Conservation (phyloP, 1,140 invertebrate genomes). For the Calosoma granatense region DNA sequence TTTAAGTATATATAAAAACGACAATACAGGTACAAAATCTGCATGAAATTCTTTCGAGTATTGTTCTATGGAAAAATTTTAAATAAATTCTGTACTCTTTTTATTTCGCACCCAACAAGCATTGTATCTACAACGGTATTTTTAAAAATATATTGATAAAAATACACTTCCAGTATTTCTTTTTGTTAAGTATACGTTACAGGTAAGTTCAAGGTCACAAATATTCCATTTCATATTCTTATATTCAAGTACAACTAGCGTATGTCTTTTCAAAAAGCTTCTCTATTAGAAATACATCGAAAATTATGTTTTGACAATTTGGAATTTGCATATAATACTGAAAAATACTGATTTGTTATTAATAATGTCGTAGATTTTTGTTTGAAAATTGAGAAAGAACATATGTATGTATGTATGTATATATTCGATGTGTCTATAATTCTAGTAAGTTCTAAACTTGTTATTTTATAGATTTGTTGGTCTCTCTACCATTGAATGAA, state of each 20-base stretch:
- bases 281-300: background rate
- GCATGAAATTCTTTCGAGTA: background rate
- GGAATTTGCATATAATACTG: slow-evolving; percentile 2
- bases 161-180: background rate
- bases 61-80: too few relatives aligned
- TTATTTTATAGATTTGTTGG: background rate
- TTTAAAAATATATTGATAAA: background rate
- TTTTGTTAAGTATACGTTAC: background rate
- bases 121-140: too few relatives aligned
- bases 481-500: background rate
- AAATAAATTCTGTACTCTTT: too few relatives aligned
- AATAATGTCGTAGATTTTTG: background rate
- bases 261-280: background rate
- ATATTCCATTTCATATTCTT: background rate
- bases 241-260: background rate
- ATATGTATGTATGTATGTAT: background rate
- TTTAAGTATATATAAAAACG: slow-evolving; percentile 6
- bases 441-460: background rate
- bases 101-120: too few relatives aligned
- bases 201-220: background rate
- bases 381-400: background rate
- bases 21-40: background rate
- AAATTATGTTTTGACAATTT: background rate
- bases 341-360: slow-evolving; percentile 4
- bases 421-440: slow-evolving; percentile 3